Percentiles rank a stretch among this genome's conserved stretches.
These are phyloP conservation scores for Lepidothrix coronata DNA, from an alignment of 2,113 vertebrate species.

Conservation along the genomic window DNA sequence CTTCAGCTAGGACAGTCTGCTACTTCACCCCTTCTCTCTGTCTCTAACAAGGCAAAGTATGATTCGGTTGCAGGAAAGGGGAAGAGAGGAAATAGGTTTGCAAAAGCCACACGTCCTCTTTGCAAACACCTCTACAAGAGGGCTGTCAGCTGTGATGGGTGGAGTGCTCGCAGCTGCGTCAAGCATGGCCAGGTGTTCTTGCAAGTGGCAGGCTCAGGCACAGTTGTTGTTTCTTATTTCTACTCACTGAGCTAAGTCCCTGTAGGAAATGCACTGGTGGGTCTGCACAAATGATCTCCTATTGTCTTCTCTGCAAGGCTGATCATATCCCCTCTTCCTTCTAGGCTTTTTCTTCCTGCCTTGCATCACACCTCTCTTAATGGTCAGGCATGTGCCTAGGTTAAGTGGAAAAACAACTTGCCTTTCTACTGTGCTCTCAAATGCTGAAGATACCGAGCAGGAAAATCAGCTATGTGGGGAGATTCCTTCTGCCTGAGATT, in stretches of 20 bases:
- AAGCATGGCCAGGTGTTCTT: constrained; percentile 25
- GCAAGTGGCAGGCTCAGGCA: neutral
- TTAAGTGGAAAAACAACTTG: constrained; percentile 22
- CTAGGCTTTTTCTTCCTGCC: constrained; percentile 11
- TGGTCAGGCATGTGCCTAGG: neutral
- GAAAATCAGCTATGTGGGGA: neutral
- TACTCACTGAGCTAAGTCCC: neutral
- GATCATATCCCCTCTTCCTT: neutral
- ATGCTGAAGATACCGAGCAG: neutral
- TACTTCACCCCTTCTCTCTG: neutral
- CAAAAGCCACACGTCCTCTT: neutral
- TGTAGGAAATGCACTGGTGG: neutral
- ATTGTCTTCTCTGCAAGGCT: constrained; percentile 5
- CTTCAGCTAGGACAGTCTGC: neutral
- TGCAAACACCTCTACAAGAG: neutral
- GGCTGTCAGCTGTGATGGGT: neutral
- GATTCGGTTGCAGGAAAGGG: neutral
- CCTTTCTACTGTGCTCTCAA: neutral
- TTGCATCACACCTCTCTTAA: neutral
- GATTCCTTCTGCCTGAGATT: neutral
- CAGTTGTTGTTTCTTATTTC: constrained; percentile 44
- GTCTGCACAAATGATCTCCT: constrained; percentile 18
- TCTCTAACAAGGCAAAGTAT: neutral
- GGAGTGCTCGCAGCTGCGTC: constrained; percentile 7
- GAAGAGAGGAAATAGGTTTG: neutral